These are phyloP conservation scores for Phenganax subtilis DNA, from an alignment of 92 coral and sea anemone species.

Conservation along the genomic window DNA sequence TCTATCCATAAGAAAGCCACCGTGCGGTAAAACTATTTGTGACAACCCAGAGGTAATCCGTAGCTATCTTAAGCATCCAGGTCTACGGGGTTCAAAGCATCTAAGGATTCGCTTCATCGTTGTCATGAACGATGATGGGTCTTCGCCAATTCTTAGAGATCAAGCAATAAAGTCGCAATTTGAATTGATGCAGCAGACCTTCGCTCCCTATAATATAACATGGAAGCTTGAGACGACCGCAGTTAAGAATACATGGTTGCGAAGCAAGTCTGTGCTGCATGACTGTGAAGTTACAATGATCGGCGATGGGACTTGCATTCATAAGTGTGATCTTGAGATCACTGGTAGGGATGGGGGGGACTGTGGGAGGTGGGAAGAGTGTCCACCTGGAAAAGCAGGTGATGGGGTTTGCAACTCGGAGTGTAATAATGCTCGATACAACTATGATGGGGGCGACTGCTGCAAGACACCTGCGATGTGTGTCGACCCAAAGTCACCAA, in stretches of 20 bases:
- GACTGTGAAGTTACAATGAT: conserved; percentile 65
- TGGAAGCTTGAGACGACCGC: conserved; percentile 57
- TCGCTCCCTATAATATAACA: conserved; percentile 63
- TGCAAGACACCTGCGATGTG: conserved; percentile 69
- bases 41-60: conserved; percentile 91
- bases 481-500: conserved; percentile 72
- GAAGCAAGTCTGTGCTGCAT: conserved; percentile 63
- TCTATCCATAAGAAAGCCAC: conserved; percentile 75
- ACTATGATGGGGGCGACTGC: conserved; percentile 90
- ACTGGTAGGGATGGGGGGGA: conserved; percentile 94
- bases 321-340: conserved; percentile 56
- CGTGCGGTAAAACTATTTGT: conserved; percentile 88
- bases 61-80: conserved; percentile 72
- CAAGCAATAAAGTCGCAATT: conserved; percentile 60
- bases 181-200: conserved; percentile 50
- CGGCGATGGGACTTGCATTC: conserved; percentile 64
- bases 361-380: conserved; percentile 44
- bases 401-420: conserved; percentile 91
- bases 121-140: conserved; percentile 76
- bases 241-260: conserved; percentile 66
- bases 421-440: conserved; percentile 61
- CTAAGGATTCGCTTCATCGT: conserved; percentile 72
- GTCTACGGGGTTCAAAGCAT: conserved; percentile 55
- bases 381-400: conserved; percentile 55
- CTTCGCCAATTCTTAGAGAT: conserved; percentile 68